These are phyloP conservation scores for Podarcis siculus DNA, from an alignment of 2,797 vertebrate genomes.

Conservation along the genomic window DNA sequence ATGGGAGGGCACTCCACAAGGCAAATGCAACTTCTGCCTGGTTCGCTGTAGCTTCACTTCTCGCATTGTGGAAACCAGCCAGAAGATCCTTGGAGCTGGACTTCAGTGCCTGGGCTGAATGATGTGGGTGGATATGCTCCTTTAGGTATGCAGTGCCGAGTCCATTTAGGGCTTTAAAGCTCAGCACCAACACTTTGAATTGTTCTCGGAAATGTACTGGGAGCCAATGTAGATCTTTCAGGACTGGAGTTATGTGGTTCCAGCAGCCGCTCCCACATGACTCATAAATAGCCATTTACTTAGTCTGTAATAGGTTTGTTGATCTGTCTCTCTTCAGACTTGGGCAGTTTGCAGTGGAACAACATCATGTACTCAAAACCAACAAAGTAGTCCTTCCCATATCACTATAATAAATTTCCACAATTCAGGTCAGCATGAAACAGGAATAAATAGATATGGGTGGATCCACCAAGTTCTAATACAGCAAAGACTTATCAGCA, in stretches of 20 bases:
- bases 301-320: background rate
- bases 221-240: no score
- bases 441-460: background rate
- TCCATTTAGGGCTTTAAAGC: no score
- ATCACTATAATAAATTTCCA: background rate
- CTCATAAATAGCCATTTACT: background rate
- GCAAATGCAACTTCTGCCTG: background rate
- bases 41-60: background rate
- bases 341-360: background rate
- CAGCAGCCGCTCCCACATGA: no score
- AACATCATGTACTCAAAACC: background rate
- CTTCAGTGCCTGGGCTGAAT: no score
- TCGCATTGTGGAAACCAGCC: no score
- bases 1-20: no score
- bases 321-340: background rate
- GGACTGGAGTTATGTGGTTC: no score
- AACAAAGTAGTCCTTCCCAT: background rate
- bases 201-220: no score
- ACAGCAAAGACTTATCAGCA: background rate
- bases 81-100: no score
- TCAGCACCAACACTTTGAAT: no score
- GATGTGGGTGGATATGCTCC: no score
- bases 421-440: background rate
- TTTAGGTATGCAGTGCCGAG: no score
- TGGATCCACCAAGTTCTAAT: background rate